Evolutionary conservation across 2,888 invertebrate genomes (phyloP), one percentile per base, ranked within the genome.

Genomic region (Dichetophora obliterata): DNA sequence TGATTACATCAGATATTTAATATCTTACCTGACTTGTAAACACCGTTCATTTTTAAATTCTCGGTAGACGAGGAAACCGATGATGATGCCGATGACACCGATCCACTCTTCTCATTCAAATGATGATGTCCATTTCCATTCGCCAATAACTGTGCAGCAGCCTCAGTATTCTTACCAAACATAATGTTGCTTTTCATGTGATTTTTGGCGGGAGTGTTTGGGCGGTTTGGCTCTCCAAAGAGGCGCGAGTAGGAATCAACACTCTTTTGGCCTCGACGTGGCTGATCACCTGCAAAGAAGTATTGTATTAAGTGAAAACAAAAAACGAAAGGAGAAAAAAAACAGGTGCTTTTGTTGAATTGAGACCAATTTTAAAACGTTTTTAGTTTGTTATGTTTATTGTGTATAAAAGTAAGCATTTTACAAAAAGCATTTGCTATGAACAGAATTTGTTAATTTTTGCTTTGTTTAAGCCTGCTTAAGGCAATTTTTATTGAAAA

Each of bases 141-240:
- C 78, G 83, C 81, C 79, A 86, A 82, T 74, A 86, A 80, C 77
- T 85, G 83, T 71, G 86, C 86, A 80, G 84, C 84, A 59, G 83
- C 85, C 79, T 86, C 85, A 71, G 83, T 82, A 72, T 86, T 89
- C 81, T 88, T 88, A 82, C 90, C 90, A 84, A 91, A 89, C 83
- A 90, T 87, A 85, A 91, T 90, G 89, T 88, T 91, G 89, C 91
- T 91, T 85, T 90, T 91, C 90, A 90, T 90, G 87, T 91, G 90
- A 87, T 91, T 90, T 88, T 91, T 91, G 84, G 89, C 90, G 84
- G 90, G 90, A 84, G 90, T 88, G 79, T 88, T 87, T 85, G 90
- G 90, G 87, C 91, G 89, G 82, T 90, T 89, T 82, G 91, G 90
- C 83, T 91, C 91, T 81, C 91, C 92, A 87, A 91, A 91, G 82